Evolutionary conservation across 2,113 vertebrate species (phyloP).

Genomic region (Phoenicopterus ruber): DNA sequence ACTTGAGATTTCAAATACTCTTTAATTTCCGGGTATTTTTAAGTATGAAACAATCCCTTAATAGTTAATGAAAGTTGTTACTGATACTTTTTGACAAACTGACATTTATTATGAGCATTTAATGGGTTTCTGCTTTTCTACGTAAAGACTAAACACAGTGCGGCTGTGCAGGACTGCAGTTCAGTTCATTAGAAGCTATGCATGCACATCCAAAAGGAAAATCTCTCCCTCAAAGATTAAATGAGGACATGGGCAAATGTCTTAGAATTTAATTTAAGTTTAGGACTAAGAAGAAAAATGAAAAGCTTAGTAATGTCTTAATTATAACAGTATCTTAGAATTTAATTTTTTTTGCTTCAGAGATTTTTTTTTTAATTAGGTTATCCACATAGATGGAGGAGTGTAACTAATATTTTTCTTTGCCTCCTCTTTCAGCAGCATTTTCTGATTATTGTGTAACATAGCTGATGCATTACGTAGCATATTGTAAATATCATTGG

Average conservation of each 20-base stretch:
- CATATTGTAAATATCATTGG: not conserved
- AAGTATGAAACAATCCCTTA: not conserved
- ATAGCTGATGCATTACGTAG: not conserved
- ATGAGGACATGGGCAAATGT: conserved; percentile 21
- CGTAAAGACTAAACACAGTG: not conserved
- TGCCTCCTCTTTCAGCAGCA: not conserved
- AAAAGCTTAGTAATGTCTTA: conserved; percentile 52
- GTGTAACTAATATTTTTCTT: not conserved
- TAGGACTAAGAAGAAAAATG: conserved; percentile 19
- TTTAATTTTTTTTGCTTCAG: not conserved
- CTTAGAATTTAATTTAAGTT: conserved; percentile 49
- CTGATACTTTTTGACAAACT: not conserved
- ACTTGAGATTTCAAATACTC: not conserved
- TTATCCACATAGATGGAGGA: not conserved
- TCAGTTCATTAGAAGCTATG: conserved; percentile 9
- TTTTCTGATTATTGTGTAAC: not conserved
- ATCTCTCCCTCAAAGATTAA: conserved; percentile 35
- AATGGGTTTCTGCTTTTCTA: not conserved
- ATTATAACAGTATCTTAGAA: not conserved
- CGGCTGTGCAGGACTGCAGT: not conserved
- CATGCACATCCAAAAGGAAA: not conserved
- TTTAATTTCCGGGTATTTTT: not conserved
- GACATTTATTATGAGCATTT: not conserved
- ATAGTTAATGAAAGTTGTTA: not conserved
- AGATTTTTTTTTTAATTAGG: conserved; percentile 28